Evolutionary conservation across 92 coral and sea anemone genomes (phyloP), one percentile per base, ranked within the genome.

Genomic region (Heliopora coerulea): DNA sequence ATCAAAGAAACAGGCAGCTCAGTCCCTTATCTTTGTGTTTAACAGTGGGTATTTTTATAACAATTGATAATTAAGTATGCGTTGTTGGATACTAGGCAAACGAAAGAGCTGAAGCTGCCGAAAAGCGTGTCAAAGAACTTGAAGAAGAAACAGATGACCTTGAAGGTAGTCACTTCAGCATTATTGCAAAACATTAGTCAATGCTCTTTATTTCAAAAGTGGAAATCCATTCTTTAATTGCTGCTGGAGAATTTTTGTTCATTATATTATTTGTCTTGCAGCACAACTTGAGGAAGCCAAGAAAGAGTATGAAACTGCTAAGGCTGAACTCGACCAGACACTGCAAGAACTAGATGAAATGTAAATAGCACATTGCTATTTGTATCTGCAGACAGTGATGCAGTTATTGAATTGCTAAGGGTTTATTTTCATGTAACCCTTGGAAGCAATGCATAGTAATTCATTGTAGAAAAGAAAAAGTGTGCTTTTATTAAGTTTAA

Each of bases 261-360:
- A 52, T 4, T 3, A 24, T 6, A 4, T 5, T 18, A 6, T 52
- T 24, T 52, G 58, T 52, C 58, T 59, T 56, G 57, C 83, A 91
- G 97, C 29, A 29, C 88, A 89, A 66, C 88, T 90, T 12, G 99
- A 95, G 33, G 82, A 79, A 23, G 85, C 89, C 49, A 95, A 95
- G 87, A 59, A 54, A 2, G 91, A 90, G n/a, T 95, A 90, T 59
- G 79, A 67, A 15, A 80, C 85, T 56, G 96, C 89, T 8, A 90
- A 95, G 57, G 82, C 78, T 1, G 99, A 95, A 65, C 91, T 95
- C 8, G 99, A 95, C 17, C 11, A 63, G 18, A 95, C 99, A 41
- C 85, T 95, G 80, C 83, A 83, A 35, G 99, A 95, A 74, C 80
- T 95, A 64, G 87, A 66, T 32, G 99, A 95, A 77, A 82, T 95